A percentile compares a stretch with the other conserved stretches of the same genome.
These are phyloP conservation scores for Aplidium turbinatum DNA, from an alignment of 23 tunicate genomes.

Conservation along the genomic window DNA sequence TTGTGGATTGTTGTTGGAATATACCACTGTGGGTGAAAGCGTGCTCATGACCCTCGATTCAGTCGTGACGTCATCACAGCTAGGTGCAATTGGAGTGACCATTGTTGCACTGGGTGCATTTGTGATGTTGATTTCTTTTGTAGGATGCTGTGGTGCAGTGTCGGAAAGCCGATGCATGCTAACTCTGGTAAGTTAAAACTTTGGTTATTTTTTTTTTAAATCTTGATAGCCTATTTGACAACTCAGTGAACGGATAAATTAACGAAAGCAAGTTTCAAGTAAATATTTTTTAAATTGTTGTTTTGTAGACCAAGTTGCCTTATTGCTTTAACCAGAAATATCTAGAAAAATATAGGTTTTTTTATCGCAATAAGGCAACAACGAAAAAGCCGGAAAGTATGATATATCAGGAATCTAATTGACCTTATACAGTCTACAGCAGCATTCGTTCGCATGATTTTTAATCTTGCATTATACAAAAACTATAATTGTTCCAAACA, in stretches of 20 bases:
- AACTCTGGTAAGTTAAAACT: constrained; percentile 41
- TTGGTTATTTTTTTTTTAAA: too few species aligned
- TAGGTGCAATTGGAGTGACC: constrained; percentile 43
- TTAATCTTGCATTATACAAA: too few species aligned
- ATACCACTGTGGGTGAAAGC: constrained; percentile 3
- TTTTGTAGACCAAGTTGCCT: background rate
- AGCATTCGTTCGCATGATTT: too few species aligned
- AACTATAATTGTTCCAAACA: too few species aligned
- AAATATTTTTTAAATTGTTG: background rate
- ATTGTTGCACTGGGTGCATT: constrained; percentile 54
- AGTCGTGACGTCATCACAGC: constrained; percentile 23
- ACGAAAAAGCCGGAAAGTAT: too few species aligned
- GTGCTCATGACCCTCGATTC: constrained; percentile 24
- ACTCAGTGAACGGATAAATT: too few species aligned
- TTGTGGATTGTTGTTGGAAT: constrained; percentile 53
- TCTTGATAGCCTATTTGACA: background rate
- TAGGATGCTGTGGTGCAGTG: constrained; percentile 75
- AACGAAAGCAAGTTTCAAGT: background rate
- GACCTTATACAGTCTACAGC: too few species aligned
- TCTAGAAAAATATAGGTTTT: background rate
- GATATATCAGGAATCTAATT: too few species aligned
- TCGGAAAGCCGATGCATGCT: constrained; percentile 60
- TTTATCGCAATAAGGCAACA: background rate
- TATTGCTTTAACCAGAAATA: background rate
- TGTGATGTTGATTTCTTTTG: constrained; percentile 45